A percentile compares a stretch with the other conserved stretches of the same genome.
Evolutionary conservation across 1,140 invertebrate genomes (phyloP).

Genomic region (Drosophila nigromelanica): DNA sequence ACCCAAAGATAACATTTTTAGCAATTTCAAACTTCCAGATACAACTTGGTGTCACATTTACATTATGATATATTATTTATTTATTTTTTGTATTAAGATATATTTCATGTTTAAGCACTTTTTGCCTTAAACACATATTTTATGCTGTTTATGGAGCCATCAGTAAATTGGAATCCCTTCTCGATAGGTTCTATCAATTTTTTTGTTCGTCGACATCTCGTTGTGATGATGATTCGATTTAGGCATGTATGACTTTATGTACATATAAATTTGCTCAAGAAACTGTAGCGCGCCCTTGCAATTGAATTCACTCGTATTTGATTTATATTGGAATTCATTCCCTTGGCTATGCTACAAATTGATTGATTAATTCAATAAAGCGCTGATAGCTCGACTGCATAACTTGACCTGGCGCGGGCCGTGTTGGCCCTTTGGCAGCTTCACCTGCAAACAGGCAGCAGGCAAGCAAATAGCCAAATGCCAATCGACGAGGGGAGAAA

Average conservation of each 20-base stretch:
- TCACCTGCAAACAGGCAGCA: conserved; percentile 10
- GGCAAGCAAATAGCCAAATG: conserved; percentile 19
- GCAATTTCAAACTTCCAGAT: too few relatives aligned
- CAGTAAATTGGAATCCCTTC: background rate
- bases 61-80: too few relatives aligned
- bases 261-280: conserved; percentile 14
- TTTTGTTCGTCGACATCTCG: background rate
- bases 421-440: conserved; percentile 12
- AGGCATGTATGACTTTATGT: conserved; percentile 5
- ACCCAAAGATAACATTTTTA: too few relatives aligned
- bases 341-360: conserved; percentile 51
- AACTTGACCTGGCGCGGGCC: conserved; percentile 10
- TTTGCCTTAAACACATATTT: background rate
- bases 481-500: background rate
- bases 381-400: conserved; percentile 41
- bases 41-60: too few relatives aligned
- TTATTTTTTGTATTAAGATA: background rate
- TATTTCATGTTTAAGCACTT: too few relatives aligned
- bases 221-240: conserved; percentile 10
- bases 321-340: conserved; percentile 42
- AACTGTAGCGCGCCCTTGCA: conserved; percentile 10
- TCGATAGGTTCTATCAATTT: background rate
- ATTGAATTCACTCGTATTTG: conserved; percentile 38
- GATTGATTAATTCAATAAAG: conserved; percentile 78
- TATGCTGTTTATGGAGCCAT: background rate